A percentile compares a stretch with the other conserved stretches of the same genome.
These are phyloP conservation scores for Aradophagus sp. DNA, from an alignment of 1,140 invertebrate genomes.

Conservation along the genomic window DNA sequence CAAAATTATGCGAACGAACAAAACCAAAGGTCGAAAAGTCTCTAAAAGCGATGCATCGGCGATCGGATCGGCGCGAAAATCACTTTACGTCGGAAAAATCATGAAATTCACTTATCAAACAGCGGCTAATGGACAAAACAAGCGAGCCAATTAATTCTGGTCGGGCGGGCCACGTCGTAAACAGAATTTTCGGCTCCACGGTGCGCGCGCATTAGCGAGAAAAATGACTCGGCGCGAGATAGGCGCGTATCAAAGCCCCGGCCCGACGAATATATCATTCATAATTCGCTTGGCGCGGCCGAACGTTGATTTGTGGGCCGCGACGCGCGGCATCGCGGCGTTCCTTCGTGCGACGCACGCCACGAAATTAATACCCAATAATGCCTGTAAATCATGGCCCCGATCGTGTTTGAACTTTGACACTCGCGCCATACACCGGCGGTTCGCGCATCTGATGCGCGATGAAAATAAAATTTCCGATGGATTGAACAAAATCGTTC, in stretches of 20 bases:
- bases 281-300: conserved; percentile 74
- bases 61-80: no score
- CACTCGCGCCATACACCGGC: no score
- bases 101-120: not conserved
- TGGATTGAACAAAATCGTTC: no score
- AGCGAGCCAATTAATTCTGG: conserved; percentile 2
- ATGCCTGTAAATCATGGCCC: conserved; percentile 73
- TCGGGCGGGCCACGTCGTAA: not conserved
- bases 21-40: no score
- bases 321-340: conserved; percentile 69
- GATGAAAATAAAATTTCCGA: no score
- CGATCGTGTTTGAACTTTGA: conserved; percentile 62
- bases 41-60: no score
- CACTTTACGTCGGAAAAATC: no score
- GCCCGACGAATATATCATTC: conserved; percentile 73
- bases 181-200: conserved; percentile 19
- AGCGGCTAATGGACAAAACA: not conserved
- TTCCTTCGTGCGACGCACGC: no score
- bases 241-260: conserved; percentile 69
- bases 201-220: conserved; percentile 23
- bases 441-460: no score
- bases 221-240: conserved; percentile 56
- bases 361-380: conserved; percentile 75
- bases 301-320: conserved; percentile 74
- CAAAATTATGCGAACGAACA: no score